Percentiles rank a stretch among this genome's conserved stretches.
Conservation (phyloP, 2,797 vertebrate species). For the Micrastur ruficollis region DNA sequence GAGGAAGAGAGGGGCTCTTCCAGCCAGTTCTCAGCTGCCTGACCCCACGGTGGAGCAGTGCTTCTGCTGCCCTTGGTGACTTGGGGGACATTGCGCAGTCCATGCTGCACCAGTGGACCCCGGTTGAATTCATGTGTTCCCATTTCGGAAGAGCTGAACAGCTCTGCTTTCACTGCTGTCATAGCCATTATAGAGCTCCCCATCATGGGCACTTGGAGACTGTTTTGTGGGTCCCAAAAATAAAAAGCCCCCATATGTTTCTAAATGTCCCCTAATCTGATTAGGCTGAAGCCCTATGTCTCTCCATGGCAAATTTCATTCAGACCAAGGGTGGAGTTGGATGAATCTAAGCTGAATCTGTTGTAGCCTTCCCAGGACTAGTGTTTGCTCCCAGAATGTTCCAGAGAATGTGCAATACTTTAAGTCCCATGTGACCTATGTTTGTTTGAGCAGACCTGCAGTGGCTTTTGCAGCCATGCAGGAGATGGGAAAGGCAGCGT, state of each 20-base stretch:
- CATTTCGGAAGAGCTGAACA: background rate
- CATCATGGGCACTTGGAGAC: background rate
- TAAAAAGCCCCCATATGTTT: background rate
- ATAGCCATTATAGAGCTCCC: background rate
- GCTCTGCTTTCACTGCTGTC: background rate
- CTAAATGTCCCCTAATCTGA: background rate
- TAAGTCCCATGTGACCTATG: background rate
- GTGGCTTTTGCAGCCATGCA: background rate
- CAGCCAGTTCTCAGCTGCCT: background rate
- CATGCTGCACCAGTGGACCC: fast-evolving
- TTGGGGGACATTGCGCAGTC: background rate
- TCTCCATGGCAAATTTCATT: background rate
- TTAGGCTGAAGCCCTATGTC: background rate
- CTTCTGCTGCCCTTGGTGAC: background rate
- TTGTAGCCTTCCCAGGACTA: background rate
- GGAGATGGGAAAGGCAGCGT: background rate
- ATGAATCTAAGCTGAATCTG: background rate
- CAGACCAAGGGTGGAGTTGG: background rate
- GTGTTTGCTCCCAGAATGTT: background rate
- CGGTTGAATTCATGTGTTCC: background rate
- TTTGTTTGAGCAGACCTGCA: background rate
- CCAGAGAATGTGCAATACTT: background rate
- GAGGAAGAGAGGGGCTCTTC: background rate
- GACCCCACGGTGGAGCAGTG: background rate
- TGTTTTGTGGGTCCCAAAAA: background rate